Conservation (phyloP, 2,888 invertebrate genomes). For the Meiosimyza platycephala region DNA sequence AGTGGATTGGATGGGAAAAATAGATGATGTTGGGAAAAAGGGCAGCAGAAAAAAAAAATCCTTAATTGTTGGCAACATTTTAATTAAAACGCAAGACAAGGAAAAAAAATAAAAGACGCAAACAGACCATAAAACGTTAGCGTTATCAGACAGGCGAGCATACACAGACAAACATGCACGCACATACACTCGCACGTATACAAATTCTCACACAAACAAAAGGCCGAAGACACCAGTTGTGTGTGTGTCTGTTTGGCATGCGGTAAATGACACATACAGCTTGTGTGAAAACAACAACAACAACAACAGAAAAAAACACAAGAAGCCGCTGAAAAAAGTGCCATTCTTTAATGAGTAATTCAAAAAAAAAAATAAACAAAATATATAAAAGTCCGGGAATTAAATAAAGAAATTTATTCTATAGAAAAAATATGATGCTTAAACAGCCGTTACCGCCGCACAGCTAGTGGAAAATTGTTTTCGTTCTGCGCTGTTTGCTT, state of each 20-base stretch:
- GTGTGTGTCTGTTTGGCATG: not conserved
- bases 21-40: not conserved
- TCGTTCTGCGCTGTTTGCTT: no score
- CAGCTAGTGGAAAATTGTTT: no score
- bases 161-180: not conserved
- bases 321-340: no score
- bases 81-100: slow-evolving; percentile 46
- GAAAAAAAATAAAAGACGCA: slow-evolving; percentile 5
- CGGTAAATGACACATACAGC: no score
- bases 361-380: no score
- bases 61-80: slow-evolving; percentile 50
- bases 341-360: no score
- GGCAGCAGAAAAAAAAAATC: slow-evolving; percentile 30
- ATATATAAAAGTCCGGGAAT: no score
- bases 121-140: not conserved
- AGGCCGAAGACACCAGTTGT: not conserved
- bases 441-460: no score
- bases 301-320: no score
- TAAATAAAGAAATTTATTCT: no score
- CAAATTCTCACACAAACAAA: not conserved
- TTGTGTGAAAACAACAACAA: no score
- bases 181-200: not conserved
- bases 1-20: not conserved
- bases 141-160: slow-evolving; percentile 13
- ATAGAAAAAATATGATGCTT: no score